These are phyloP conservation scores for Cassiopea andromeda DNA, from an alignment of 30 jellyfish, hydroid and myxozoan species.

Conservation along the genomic window DNA sequence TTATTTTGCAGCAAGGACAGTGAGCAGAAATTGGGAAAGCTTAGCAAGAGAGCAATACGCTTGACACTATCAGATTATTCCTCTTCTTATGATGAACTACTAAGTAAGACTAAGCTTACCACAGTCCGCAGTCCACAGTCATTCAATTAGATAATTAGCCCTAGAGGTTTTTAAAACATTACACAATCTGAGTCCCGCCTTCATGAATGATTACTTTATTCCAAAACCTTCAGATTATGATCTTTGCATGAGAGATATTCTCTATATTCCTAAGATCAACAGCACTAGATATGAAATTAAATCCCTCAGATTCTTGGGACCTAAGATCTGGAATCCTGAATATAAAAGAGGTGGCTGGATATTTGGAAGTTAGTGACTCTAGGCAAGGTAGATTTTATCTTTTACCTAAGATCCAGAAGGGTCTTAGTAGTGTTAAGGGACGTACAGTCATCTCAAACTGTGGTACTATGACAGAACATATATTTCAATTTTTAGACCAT, in stretches of 20 bases:
- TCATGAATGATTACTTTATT: not conserved
- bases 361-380: too few relatives aligned
- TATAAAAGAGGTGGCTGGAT: too few relatives aligned
- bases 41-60: not conserved
- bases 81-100: not conserved
- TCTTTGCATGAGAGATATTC: not conserved
- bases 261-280: not conserved
- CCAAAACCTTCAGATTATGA: not conserved
- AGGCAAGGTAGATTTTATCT: too few relatives aligned
- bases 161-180: not conserved
- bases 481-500: too few relatives aligned
- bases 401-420: too few relatives aligned
- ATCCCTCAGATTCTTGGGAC: too few relatives aligned
- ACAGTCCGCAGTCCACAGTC: not conserved
- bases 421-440: too few relatives aligned
- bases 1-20: conserved; percentile 2
- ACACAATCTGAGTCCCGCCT: not conserved
- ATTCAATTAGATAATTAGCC: not conserved
- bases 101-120: not conserved
- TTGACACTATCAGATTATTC: not conserved
- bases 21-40: not conserved
- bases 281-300: not conserved
- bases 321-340: too few relatives aligned
- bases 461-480: too few relatives aligned
- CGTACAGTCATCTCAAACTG: too few relatives aligned